Base-by-base conservation (phyloP, 2,888 invertebrate species). In the Drosophila nigritarsus region DNA sequence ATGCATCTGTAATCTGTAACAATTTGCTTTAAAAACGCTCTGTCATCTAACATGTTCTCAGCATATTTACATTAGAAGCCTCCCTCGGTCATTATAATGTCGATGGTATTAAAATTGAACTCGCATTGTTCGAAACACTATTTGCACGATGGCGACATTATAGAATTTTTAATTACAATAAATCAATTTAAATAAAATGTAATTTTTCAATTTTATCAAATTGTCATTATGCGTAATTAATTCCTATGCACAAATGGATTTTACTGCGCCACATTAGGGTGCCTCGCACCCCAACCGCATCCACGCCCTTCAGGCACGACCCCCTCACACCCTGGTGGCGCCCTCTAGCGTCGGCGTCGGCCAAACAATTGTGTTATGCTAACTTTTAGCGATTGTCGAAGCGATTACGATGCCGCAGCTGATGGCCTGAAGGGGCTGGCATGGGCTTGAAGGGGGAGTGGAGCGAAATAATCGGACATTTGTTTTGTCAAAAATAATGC, bases 161-260 rank as follows among this genome's bases (percentile, higher is more conserved):
- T 80, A 78, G 83, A 87, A 91, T 90, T 90, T 90, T 89, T 91
- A 91, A 91, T 91, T 90, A 91, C 90, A 90, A 91, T 91, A 90
- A 91, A 91, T 91, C 91, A 91, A 91, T 90, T 91, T 85, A 78
- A 87, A 83, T 88, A 89, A 90, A 90, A 84, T 83, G 88, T 87
- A 91, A 90, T 90, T 91, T 91, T 91, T 91, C 90, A 91, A 86
- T 91, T 90, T 87, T 91, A 91, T 91, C 91, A 90, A 91, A 91
- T 91, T 91, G 91, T 91, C 91, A 90, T 89, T 91, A 90, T 90
- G 91, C 91, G 90, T 91, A 91, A 91, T 91, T 91, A 91, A 91
- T 91, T 91, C 87, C 88, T 87, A 81, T 85, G 86, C 87, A 86
- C 84, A 91, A 88, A 83, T 85, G 80, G 80, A 79, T 87, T 91